Percentiles rank a stretch among this genome's conserved stretches.
These are phyloP conservation scores for Mystacornis crossleyi DNA, from an alignment of 2,113 vertebrate species.

Conservation along the genomic window DNA sequence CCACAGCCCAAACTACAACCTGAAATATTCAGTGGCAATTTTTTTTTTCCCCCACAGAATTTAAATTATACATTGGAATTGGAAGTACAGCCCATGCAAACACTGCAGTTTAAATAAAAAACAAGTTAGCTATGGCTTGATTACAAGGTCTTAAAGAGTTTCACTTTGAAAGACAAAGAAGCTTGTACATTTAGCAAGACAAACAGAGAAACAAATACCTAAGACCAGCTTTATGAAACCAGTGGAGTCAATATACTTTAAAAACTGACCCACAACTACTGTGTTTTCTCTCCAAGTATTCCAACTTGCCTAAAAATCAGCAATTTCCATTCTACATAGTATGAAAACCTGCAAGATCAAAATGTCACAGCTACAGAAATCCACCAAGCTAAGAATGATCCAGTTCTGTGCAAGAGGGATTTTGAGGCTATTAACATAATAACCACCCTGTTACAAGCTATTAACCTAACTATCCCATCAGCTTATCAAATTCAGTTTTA, in stretches of 20 bases:
- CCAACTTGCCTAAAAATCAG: neutral
- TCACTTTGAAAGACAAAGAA: neutral
- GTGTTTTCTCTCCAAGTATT: neutral
- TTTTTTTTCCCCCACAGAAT: accelerated
- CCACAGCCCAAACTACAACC: neutral
- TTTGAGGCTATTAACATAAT: neutral
- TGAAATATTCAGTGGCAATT: neutral
- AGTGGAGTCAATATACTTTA: neutral
- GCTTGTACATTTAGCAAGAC: neutral
- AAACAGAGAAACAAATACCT: neutral
- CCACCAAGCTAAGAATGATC: neutral
- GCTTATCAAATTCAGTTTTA: neutral
- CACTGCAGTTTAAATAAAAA: neutral
- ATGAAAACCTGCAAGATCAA: neutral
- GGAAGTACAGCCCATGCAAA: neutral
- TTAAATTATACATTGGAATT: neutral
- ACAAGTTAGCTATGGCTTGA: neutral
- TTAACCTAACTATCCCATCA: neutral
- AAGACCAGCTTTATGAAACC: neutral
- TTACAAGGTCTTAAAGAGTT: neutral
- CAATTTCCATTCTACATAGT: neutral
- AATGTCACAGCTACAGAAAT: neutral
- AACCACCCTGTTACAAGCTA: neutral
- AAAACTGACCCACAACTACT: neutral
- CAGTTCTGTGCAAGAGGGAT: neutral